Evolutionary conservation across 2,113 vertebrate species (phyloP).

Genomic region (Onychorhynchus coronatus): DNA sequence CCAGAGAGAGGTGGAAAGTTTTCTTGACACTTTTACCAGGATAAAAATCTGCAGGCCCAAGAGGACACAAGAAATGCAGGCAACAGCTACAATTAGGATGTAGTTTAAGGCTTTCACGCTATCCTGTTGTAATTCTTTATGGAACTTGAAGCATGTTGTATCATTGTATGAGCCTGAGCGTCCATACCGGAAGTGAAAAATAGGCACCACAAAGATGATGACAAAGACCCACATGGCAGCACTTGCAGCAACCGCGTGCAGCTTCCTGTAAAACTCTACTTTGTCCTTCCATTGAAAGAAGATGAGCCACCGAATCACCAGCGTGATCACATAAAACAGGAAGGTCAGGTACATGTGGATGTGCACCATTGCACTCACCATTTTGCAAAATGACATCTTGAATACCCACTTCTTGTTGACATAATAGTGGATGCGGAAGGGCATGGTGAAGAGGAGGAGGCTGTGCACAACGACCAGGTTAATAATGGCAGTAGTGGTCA

Average conservation of each 20-base stretch:
- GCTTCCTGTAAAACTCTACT: conserved; percentile 76
- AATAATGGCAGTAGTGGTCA: conserved; percentile 82
- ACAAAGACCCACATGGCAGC: conserved; percentile 75
- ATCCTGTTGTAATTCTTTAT: neutral
- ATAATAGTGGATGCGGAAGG: conserved; percentile 87
- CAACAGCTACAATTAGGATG: conserved; percentile 41
- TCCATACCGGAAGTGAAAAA: conserved; percentile 74
- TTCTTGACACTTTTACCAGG: conserved; percentile 65
- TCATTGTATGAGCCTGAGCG: neutral
- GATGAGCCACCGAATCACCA: conserved; percentile 77
- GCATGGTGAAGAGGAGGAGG: conserved; percentile 85
- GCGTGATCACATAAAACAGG: conserved; percentile 82
- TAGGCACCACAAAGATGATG: conserved; percentile 58
- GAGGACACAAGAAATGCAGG: conserved; percentile 62
- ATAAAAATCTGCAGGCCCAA: conserved; percentile 76
- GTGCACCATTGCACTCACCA: conserved; percentile 87
- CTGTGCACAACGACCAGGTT: conserved; percentile 87
- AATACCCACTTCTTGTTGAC: conserved; percentile 63
- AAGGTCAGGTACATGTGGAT: conserved; percentile 92
- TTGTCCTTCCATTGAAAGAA: conserved; percentile 78
- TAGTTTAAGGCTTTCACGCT: conserved; percentile 74
- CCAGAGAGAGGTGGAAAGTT: conserved; percentile 51
- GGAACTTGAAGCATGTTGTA: conserved; percentile 80
- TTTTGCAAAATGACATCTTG: conserved; percentile 65
- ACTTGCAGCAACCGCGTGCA: conserved; percentile 77